A percentile compares a stretch with the other conserved stretches of the same genome.
These are phyloP conservation scores for Oriolus oriolus DNA, from an alignment of 2,113 vertebrate species.

Conservation along the genomic window DNA sequence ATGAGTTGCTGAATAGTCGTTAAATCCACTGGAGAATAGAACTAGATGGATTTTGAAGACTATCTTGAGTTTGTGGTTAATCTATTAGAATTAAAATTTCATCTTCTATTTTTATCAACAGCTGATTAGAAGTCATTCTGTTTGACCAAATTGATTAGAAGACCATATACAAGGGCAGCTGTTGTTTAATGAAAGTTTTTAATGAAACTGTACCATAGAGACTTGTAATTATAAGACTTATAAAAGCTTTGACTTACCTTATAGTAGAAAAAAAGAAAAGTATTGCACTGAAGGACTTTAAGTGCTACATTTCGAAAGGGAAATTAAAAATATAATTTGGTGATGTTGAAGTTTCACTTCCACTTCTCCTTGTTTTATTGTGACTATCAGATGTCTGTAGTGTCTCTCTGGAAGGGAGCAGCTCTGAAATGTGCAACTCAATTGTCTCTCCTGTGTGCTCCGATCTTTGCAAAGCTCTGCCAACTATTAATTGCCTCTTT, in stretches of 20 bases:
- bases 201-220: constrained; percentile 82
- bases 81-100: constrained; percentile 95
- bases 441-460: neutral
- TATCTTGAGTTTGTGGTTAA: constrained; percentile 91
- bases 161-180: constrained; percentile 84
- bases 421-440: neutral
- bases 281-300: constrained; percentile 65
- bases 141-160: constrained; percentile 85
- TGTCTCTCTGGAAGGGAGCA: neutral
- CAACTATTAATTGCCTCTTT: constrained; percentile 1
- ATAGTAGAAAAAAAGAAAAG: constrained; percentile 28
- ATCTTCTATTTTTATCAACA: constrained; percentile 99
- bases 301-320: constrained; percentile 59
- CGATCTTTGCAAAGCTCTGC: neutral
- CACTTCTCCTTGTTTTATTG: neutral
- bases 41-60: constrained; percentile 82
- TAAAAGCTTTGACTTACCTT: constrained; percentile 79
- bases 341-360: constrained; percentile 26
- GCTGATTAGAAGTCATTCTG: constrained; percentile 95
- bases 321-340: constrained; percentile 54
- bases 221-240: constrained; percentile 79
- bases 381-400: neutral
- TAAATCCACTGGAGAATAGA: constrained; percentile 87
- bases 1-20: constrained; percentile 94
- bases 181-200: constrained; percentile 85